Evolutionary conservation across 37 sponge, comb jelly and placozoan genomes (phyloP).

Genomic region (Amphimedon queenslandica): DNA sequence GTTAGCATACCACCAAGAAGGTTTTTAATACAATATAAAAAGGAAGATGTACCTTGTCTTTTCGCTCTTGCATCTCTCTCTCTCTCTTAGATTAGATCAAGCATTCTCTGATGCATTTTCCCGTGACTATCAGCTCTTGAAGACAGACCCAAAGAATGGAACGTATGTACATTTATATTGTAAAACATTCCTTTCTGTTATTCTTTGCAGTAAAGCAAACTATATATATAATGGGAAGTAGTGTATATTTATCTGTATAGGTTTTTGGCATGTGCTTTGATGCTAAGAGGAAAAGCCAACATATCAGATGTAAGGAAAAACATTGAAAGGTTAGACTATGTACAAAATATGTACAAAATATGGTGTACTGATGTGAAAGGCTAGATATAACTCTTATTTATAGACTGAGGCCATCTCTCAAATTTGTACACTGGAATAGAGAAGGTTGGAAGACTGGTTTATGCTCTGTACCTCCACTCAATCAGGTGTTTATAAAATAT

Average conservation of each 20-base stretch:
- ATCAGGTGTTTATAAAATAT: constrained; percentile 42
- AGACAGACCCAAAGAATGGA: constrained; percentile 81
- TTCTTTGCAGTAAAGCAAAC: too few relatives aligned
- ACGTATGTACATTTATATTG: constrained; percentile 32
- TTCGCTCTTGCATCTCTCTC: not conserved
- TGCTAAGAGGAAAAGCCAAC: constrained; percentile 89
- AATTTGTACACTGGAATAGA: constrained; percentile 96
- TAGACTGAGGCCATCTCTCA: constrained; percentile 65
- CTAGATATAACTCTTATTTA: not conserved
- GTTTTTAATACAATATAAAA: not conserved
- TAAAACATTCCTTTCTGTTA: not conserved
- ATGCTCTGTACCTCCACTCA: constrained; percentile 91
- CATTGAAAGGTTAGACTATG: constrained; percentile 62
- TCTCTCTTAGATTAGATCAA: constrained; percentile 69
- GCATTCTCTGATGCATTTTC: constrained; percentile 95
- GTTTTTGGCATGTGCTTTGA: constrained; percentile 96
- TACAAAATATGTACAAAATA: not conserved
- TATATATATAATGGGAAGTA: too few relatives aligned
- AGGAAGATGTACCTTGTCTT: not conserved
- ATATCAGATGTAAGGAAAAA: constrained; percentile 93
- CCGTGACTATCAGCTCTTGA: constrained; percentile 84
- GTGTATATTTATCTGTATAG: constrained; percentile 14
- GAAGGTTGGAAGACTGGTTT: constrained; percentile 99
- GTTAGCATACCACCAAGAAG: constrained; percentile 62
- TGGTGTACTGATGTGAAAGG: not conserved